Percentiles rank a stretch among this genome's conserved stretches.
phyloP scores from a whole-genome alignment of 2,888 invertebrate genomes.

The Sisyra nigra region DNA sequence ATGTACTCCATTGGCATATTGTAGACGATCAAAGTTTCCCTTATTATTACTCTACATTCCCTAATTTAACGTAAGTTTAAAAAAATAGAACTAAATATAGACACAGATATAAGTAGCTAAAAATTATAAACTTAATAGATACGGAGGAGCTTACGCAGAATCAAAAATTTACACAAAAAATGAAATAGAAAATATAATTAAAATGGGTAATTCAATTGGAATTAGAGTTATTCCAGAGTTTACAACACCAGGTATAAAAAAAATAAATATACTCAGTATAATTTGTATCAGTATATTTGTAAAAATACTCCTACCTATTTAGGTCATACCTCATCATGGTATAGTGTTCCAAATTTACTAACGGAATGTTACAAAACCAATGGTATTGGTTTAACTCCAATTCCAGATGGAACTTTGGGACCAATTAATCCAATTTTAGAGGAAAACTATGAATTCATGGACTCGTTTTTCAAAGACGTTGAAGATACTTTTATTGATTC shows the following conservation, averaged over 20 bases:
- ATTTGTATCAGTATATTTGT: not conserved
- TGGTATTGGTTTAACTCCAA: slow-evolving; percentile 17
- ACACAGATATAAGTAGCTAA: not conserved
- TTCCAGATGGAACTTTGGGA: slow-evolving; percentile 44
- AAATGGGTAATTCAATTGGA: slow-evolving; percentile 62
- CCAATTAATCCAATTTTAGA: slow-evolving; percentile 64
- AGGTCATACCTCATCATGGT: slow-evolving; percentile 83
- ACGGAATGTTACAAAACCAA: slow-evolving; percentile 41
- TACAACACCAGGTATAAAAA: slow-evolving; percentile 64
- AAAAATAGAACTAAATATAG: not conserved
- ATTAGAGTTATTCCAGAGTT: slow-evolving; percentile 83
- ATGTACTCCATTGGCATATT: slow-evolving; percentile 92
- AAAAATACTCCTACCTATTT: too few species aligned
- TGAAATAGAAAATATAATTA: slow-evolving; percentile 50
- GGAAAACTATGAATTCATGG: slow-evolving; percentile 47
- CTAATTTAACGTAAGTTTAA: slow-evolving; percentile 46
- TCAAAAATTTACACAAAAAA: slow-evolving; percentile 43
- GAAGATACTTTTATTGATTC: slow-evolving; percentile 55
- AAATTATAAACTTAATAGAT: too few species aligned
- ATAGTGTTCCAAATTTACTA: slow-evolving; percentile 53
- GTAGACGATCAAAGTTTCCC: slow-evolving; percentile 90
- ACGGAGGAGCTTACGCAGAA: slow-evolving; percentile 49
- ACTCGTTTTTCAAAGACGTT: slow-evolving; percentile 51
- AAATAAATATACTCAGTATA: slow-evolving; percentile 1
- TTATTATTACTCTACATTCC: slow-evolving; percentile 61